phyloP scores from a whole-genome alignment of 2,113 vertebrate genomes.

The Athene cunicularia region DNA sequence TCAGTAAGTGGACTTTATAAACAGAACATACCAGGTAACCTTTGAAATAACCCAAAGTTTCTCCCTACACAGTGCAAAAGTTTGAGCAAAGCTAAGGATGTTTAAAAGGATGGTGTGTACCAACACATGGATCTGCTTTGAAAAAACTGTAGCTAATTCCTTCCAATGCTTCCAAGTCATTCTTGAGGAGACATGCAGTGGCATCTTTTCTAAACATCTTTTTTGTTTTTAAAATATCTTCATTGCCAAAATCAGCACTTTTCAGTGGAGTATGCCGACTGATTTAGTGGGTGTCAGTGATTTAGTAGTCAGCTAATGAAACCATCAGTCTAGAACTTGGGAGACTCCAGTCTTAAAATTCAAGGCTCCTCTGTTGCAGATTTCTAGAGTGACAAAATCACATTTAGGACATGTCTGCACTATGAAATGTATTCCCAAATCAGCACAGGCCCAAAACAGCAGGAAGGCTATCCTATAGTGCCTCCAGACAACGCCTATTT shows the following conservation, averaged over 20 bases:
- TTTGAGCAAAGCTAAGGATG: neutral
- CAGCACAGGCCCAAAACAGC: neutral
- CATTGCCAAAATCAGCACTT: neutral
- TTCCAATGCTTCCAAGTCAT: neutral
- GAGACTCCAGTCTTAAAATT: neutral
- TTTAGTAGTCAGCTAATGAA: neutral
- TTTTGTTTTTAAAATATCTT: neutral
- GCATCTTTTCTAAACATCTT: neutral
- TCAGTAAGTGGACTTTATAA: neutral
- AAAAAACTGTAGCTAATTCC: neutral
- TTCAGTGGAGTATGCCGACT: neutral
- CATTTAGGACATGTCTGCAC: neutral
- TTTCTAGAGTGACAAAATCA: neutral
- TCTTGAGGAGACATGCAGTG: neutral
- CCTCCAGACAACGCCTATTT: neutral
- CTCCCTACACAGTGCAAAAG: neutral
- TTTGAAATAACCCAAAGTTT: neutral
- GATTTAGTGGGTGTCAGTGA: neutral
- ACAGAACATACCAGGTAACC: neutral
- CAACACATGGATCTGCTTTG: neutral
- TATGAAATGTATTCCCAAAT: neutral
- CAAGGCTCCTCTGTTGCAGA: neutral
- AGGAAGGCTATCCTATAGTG: neutral
- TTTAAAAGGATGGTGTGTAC: neutral
- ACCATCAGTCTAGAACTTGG: neutral